These are phyloP conservation scores for Exephanes ischioxanthus DNA, from an alignment of 2,888 invertebrate species.

Conservation along the genomic window DNA sequence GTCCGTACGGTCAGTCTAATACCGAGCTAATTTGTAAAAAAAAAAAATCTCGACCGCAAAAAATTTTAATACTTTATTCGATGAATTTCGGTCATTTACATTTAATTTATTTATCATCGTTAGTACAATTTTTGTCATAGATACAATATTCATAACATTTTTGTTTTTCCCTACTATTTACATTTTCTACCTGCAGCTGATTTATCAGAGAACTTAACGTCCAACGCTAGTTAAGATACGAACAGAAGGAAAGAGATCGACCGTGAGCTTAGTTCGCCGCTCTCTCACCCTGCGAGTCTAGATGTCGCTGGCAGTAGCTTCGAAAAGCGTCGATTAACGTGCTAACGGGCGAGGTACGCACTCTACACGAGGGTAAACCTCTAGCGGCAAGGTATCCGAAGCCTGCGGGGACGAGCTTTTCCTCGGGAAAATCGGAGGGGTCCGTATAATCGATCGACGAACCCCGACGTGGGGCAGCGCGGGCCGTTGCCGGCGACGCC, in stretches of 20 bases:
- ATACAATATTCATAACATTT: background rate
- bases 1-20: background rate
- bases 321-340: background rate
- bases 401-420: background rate
- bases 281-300: background rate
- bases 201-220: background rate
- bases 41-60: background rate
- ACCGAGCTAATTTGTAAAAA: background rate
- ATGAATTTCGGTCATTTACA: too few relatives aligned
- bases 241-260: background rate
- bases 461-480: slow-evolving; percentile 9
- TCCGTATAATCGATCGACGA: slow-evolving; percentile 10
- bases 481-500: slow-evolving; percentile 23
- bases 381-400: background rate
- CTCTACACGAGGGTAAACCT: background rate
- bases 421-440: slow-evolving; percentile 16
- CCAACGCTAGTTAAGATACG: background rate
- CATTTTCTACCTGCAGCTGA: background rate
- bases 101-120: too few relatives aligned
- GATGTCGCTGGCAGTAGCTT: slow-evolving; percentile 2
- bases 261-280: background rate
- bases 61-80: background rate
- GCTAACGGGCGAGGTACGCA: background rate
- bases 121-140: too few relatives aligned
- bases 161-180: background rate